phyloP scores from a whole-genome alignment of 2,113 vertebrate genomes.

The Leiothrix lutea region DNA sequence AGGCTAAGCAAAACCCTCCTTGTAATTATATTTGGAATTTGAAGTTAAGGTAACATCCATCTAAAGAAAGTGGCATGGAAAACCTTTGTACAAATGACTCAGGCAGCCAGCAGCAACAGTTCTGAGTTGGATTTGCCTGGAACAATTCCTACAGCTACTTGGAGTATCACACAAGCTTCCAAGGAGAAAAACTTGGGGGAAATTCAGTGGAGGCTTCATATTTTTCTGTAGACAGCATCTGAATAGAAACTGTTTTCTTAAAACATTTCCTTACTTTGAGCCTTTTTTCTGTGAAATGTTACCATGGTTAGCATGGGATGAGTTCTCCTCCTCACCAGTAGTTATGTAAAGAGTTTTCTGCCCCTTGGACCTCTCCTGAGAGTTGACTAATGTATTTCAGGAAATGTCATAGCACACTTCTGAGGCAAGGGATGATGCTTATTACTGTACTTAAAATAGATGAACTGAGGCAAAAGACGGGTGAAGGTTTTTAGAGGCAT shows the following conservation, averaged over 20 bases:
- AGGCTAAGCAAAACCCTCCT: neutral
- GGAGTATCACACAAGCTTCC: neutral
- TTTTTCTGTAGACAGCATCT: neutral
- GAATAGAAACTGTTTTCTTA: neutral
- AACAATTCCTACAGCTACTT: neutral
- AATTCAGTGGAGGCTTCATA: neutral
- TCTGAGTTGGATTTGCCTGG: slow-evolving; percentile 7
- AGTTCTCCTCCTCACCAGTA: neutral
- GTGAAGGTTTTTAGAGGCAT: neutral
- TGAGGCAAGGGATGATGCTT: neutral
- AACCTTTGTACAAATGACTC: neutral
- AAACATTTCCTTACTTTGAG: neutral
- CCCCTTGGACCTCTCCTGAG: neutral
- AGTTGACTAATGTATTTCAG: slow-evolving; percentile 24
- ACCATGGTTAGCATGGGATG: neutral
- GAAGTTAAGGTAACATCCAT: neutral
- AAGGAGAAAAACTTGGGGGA: neutral
- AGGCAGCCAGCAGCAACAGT: neutral
- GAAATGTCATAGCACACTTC: slow-evolving; percentile 11
- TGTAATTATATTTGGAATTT: neutral
- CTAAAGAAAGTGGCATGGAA: neutral
- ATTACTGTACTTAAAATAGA: slow-evolving; percentile 15
- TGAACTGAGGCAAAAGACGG: neutral
- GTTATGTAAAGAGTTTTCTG: slow-evolving; percentile 8
- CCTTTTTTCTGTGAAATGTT: neutral